Percentiles rank a stretch among this genome's conserved stretches.
phyloP scores from a whole-genome alignment of 1,140 invertebrate species.

The Odontomachus brunneus region DNA sequence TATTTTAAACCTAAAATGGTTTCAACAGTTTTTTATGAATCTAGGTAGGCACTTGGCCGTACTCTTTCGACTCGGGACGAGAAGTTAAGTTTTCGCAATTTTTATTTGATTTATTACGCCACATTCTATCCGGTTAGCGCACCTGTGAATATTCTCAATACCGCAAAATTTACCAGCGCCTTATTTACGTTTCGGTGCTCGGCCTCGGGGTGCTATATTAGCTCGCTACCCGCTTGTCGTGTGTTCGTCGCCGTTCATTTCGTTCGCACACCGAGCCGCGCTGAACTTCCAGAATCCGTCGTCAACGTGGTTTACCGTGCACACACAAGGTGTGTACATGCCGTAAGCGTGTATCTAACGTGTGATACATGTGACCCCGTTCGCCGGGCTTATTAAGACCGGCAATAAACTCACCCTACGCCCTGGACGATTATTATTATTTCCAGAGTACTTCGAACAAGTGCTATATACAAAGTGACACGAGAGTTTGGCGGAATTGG shows the following conservation, averaged over 20 bases:
- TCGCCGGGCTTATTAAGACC: conserved; percentile 63
- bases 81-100: neutral
- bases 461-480: neutral
- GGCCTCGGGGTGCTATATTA: neutral
- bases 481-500: neutral
- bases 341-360: conserved; percentile 26
- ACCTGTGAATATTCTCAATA: conserved; percentile 3
- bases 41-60: no score
- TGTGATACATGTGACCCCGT: conserved; percentile 63
- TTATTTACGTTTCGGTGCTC: conserved; percentile 17
- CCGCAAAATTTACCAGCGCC: neutral
- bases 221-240: neutral
- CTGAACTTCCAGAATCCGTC: conserved; percentile 32
- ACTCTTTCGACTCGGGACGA: no score
- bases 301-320: conserved; percentile 36
- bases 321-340: conserved; percentile 22
- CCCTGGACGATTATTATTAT: conserved; percentile 20
- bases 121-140: no score
- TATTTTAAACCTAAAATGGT: no score
- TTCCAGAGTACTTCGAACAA: neutral
- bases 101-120: neutral
- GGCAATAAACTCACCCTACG: conserved; percentile 59
- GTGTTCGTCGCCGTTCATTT: conserved; percentile 44
- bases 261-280: conserved; percentile 15
- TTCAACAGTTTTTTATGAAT: no score